Percentiles rank a stretch among this genome's conserved stretches.
These are phyloP conservation scores for Gallinago undulata DNA, from an alignment of 2,113 vertebrate genomes.

Conservation along the genomic window DNA sequence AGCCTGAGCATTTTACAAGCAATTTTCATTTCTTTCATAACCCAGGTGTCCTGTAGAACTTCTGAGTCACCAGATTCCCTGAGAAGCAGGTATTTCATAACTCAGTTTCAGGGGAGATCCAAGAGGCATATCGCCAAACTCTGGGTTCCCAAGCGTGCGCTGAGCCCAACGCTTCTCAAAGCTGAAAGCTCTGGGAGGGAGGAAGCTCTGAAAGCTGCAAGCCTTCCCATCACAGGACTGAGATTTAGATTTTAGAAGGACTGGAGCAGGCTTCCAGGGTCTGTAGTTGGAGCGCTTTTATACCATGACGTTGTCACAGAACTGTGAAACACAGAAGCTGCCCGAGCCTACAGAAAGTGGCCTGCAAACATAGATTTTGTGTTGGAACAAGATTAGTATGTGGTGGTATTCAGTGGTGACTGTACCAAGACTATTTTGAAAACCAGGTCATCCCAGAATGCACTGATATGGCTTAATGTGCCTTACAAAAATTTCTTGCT, in stretches of 20 bases:
- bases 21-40: neutral
- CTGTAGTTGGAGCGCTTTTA: neutral
- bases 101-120: neutral
- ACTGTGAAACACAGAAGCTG: neutral
- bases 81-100: neutral
- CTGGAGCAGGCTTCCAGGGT: neutral
- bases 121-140: neutral
- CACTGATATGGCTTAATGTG: neutral
- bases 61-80: neutral
- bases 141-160: neutral
- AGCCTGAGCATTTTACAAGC: neutral
- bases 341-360: neutral
- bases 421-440: neutral
- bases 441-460: neutral
- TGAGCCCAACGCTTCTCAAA: neutral
- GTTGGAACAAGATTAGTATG: neutral
- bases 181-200: neutral
- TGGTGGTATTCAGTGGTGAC: neutral
- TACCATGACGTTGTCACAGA: neutral
- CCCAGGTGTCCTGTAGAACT: neutral
- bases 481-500: neutral
- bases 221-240: neutral
- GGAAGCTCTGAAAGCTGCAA: neutral
- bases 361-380: neutral
- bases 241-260: neutral